A percentile compares a stretch with the other conserved stretches of the same genome.
These are phyloP conservation scores for Polypedilum vanderplanki DNA, from an alignment of 1,140 invertebrate genomes.

Conservation along the genomic window DNA sequence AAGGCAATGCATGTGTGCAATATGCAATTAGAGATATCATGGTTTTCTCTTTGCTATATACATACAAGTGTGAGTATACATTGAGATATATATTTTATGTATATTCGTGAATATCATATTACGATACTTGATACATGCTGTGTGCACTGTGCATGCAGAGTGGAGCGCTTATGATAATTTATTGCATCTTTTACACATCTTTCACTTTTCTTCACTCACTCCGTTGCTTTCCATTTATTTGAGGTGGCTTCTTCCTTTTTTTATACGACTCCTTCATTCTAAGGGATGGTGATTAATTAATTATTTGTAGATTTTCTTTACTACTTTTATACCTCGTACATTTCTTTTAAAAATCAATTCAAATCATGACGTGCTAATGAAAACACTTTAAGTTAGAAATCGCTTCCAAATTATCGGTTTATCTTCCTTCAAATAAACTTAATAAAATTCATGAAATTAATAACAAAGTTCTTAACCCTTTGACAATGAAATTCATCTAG, in stretches of 20 bases:
- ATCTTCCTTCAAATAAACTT: no score
- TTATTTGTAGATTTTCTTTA: no score
- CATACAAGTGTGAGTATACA: neutral
- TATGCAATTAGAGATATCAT: conserved; percentile 23
- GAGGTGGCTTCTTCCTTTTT: neutral
- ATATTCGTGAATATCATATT: neutral
- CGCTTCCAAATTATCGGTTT: no score
- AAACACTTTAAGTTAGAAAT: no score
- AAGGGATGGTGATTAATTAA: no score
- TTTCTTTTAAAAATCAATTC: no score
- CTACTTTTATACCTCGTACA: no score
- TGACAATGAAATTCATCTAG: no score
- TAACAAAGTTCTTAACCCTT: no score
- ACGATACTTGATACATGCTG: neutral
- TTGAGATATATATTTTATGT: neutral
- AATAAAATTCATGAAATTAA: no score
- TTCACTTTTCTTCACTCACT: neutral
- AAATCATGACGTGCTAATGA: no score
- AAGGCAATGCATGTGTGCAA: conserved; percentile 21
- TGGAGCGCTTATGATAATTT: conserved; percentile 15
- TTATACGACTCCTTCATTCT: no score
- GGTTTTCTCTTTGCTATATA: neutral
- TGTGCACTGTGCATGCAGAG: neutral
- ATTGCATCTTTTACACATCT: conserved; percentile 22
- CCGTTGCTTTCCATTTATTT: neutral